Conservation (phyloP, 2,113 vertebrate species). For the Numida meleagris region DNA sequence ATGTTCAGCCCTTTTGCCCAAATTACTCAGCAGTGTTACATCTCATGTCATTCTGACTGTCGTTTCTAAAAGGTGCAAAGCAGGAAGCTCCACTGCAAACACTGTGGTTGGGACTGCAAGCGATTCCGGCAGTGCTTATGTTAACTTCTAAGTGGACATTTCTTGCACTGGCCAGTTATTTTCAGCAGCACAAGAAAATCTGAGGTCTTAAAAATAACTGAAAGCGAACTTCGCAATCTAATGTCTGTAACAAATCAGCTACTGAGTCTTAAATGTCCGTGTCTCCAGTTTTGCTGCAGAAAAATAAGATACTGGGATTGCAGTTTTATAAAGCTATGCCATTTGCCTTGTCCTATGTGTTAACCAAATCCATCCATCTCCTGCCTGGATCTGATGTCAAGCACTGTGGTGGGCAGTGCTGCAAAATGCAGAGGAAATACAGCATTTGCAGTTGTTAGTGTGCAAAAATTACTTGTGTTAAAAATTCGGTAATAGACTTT, state of each 20-base stretch:
- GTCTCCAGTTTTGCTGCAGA: background rate
- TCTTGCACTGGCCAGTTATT: background rate
- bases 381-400: rapidly evolving
- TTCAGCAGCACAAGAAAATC: background rate
- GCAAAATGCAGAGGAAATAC: background rate
- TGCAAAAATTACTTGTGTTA: background rate
- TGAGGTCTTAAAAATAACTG: background rate
- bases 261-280: background rate
- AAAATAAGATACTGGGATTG: background rate
- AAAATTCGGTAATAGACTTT: background rate
- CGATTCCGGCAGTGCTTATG: background rate
- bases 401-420: background rate
- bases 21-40: background rate
- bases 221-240: background rate
- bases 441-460: background rate
- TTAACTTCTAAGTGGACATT: background rate
- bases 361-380: background rate
- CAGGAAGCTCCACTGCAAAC: background rate
- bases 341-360: background rate
- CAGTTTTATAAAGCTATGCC: background rate
- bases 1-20: background rate
- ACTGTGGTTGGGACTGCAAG: background rate
- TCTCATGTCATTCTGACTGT: background rate
- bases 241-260: conserved; percentile 7
- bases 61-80: background rate